phyloP scores from a whole-genome alignment of 2,888 invertebrate species.

The Neoscelio sp. region DNA sequence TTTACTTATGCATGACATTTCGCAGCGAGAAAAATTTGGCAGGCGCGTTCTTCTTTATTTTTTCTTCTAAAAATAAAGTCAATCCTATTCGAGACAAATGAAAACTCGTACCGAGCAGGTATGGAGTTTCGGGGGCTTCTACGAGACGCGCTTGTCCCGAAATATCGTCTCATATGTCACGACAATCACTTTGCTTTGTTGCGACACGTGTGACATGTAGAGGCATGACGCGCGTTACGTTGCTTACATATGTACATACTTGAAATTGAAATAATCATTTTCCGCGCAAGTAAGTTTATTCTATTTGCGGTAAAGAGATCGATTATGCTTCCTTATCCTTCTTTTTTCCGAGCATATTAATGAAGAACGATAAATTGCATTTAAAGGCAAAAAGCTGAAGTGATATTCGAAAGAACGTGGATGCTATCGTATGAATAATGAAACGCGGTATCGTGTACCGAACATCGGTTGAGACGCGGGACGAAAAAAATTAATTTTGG shows the following conservation, averaged over 20 bases:
- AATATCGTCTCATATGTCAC: constrained; percentile 81
- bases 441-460: no score
- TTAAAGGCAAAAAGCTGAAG: constrained; percentile 1
- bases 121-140: constrained; percentile 64
- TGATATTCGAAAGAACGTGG: constrained; percentile 21
- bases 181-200: constrained; percentile 79
- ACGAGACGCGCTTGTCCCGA: constrained; percentile 73
- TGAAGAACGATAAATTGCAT: constrained; percentile 26
- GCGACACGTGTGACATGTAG: constrained; percentile 78
- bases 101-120: constrained; percentile 49
- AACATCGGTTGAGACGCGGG: no score
- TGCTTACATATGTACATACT: constrained; percentile 43
- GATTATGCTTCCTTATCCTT: constrained; percentile 20
- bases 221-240: constrained; percentile 42
- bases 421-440: no score
- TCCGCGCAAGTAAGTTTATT: constrained; percentile 56
- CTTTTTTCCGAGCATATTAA: constrained; percentile 29
- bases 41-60: not conserved
- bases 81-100: constrained; percentile 42
- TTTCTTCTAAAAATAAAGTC: constrained; percentile 37
- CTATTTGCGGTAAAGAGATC: constrained; percentile 63
- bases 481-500: no score
- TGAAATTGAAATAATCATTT: constrained; percentile 63
- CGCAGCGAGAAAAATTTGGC: not conserved
- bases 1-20: no score